Conservation (phyloP, 2,113 vertebrate species). For the Agelaius phoeniceus region DNA sequence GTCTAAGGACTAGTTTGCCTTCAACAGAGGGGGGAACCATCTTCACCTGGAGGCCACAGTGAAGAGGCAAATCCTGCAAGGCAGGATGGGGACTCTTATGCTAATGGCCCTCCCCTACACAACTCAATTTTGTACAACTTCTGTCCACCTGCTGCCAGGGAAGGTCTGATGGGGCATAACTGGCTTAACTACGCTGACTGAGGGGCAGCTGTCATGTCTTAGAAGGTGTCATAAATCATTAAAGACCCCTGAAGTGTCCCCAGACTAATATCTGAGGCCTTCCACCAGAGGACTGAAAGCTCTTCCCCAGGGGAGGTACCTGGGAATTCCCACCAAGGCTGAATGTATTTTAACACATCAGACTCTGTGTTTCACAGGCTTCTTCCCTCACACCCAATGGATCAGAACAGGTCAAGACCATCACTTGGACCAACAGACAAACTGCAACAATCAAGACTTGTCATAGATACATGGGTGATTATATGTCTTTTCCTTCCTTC, state of each 20-base stretch:
- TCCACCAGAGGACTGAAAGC: neutral
- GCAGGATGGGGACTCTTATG: neutral
- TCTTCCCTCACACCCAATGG: neutral
- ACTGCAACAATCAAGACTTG: neutral
- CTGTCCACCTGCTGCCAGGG: rapidly evolving
- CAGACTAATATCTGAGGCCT: neutral
- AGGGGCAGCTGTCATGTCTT: neutral
- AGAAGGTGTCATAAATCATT: neutral
- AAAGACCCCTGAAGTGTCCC: neutral
- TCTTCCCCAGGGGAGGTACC: rapidly evolving
- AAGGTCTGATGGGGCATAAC: neutral
- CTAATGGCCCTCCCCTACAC: too few relatives aligned
- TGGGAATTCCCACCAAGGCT: neutral
- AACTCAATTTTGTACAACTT: too few relatives aligned
- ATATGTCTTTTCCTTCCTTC: neutral
- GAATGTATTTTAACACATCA: neutral
- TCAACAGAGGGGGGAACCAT: neutral
- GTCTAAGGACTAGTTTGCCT: neutral
- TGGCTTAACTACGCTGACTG: neutral
- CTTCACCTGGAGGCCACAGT: too few relatives aligned
- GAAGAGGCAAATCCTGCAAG: neutral
- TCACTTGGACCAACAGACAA: neutral
- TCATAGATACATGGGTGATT: neutral
- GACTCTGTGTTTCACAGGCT: neutral
- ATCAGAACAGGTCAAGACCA: neutral